These are phyloP conservation scores for Mechanitis messenoides DNA, from an alignment of 2,888 invertebrate genomes.

Conservation along the genomic window DNA sequence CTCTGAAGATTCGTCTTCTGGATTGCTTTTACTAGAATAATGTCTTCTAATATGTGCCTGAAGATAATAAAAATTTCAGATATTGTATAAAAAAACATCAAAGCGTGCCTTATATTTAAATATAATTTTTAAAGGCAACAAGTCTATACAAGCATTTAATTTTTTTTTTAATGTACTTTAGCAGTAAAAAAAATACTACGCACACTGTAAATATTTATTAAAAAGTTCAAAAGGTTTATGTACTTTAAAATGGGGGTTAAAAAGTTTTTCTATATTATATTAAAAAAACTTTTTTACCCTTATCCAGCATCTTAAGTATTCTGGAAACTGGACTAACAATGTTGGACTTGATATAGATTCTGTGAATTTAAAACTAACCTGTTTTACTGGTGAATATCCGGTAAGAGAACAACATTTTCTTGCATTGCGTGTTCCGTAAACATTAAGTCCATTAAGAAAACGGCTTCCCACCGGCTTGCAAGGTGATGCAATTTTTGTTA, in stretches of 20 bases:
- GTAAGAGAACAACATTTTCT: slow-evolving; percentile 44
- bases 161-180: no score
- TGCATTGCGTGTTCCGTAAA: slow-evolving; percentile 26
- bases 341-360: background rate
- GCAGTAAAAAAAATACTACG: no score
- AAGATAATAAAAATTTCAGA: background rate
- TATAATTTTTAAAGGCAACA: no score
- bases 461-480: slow-evolving; percentile 45
- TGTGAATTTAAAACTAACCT: slow-evolving; percentile 18
- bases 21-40: slow-evolving; percentile 59
- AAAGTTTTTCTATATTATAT: no score
- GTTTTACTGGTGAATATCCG: slow-evolving; percentile 20
- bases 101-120: no score
- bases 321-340: background rate
- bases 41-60: slow-evolving; percentile 40
- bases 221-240: no score
- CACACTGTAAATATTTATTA: no score
- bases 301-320: no score
- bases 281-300: no score
- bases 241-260: no score
- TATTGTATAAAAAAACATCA: no score
- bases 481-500: slow-evolving; percentile 68
- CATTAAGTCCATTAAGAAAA: slow-evolving; percentile 26
- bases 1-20: slow-evolving; percentile 52
- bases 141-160: no score